A percentile compares a stretch with the other conserved stretches of the same genome.
Evolutionary conservation across 2,113 vertebrate species (phyloP).

Genomic region (Nestor notabilis): DNA sequence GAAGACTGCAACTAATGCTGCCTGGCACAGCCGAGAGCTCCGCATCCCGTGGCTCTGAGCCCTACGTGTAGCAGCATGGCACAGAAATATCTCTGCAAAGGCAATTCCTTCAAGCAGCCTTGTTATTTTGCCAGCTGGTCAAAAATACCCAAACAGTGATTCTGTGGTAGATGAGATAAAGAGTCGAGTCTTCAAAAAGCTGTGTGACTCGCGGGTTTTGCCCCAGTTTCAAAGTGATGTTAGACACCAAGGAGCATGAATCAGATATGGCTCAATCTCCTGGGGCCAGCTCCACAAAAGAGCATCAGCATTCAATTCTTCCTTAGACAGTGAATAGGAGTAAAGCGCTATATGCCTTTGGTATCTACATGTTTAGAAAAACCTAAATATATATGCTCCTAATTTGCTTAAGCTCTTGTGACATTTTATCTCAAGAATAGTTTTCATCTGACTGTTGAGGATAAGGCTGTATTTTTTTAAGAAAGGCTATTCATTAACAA

Average conservation of each 20-base stretch:
- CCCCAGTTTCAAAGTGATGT: not conserved
- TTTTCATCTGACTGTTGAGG: not conserved
- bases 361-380: not conserved
- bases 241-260: not conserved
- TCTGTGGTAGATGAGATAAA: not conserved
- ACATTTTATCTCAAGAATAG: not conserved
- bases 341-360: not conserved
- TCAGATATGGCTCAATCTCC: not conserved
- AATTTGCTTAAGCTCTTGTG: not conserved
- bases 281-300: not conserved
- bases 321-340: not conserved
- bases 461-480: not conserved
- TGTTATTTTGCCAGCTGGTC: not conserved
- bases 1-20: rapidly evolving
- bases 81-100: not conserved
- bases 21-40: not conserved
- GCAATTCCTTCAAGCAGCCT: not conserved
- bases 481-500: not conserved
- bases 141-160: not conserved
- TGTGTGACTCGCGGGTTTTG: not conserved
- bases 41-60: rapidly evolving
- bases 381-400: not conserved
- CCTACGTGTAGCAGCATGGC: not conserved
- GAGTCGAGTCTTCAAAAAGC: not conserved
- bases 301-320: not conserved